Percentiles rank a stretch among this genome's conserved stretches.
Evolutionary conservation across 2,113 vertebrate species (phyloP).

Genomic region (Laterallus jamaicensis): DNA sequence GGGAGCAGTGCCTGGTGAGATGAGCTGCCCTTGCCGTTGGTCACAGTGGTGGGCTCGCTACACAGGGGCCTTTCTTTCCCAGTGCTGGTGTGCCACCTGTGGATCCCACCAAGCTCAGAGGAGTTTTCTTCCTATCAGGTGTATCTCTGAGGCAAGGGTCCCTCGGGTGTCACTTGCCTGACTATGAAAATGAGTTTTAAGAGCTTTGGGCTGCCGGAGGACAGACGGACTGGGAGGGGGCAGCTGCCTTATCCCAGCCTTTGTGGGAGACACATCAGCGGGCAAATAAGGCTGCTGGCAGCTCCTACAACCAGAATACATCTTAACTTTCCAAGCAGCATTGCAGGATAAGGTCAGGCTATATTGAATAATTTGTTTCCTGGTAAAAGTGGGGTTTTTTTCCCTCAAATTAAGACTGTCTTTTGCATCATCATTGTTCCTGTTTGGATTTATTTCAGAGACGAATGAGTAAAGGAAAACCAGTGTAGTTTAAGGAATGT

Average conservation of each 20-base stretch:
- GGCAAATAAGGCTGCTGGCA: not conserved
- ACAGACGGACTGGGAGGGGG: not conserved
- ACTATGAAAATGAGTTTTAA: not conserved
- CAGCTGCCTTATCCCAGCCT: not conserved
- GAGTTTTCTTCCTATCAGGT: not conserved
- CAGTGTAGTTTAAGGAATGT: not conserved
- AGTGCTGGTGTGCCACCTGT: too few relatives aligned
- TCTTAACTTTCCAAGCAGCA: not conserved
- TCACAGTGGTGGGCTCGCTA: not conserved
- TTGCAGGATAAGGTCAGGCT: constrained; percentile 8
- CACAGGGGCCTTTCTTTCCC: not conserved
- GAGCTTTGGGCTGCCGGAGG: not conserved
- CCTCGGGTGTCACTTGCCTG: not conserved
- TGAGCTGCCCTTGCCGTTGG: not conserved
- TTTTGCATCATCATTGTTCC: not conserved
- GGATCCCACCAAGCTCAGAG: too few relatives aligned
- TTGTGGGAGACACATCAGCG: not conserved
- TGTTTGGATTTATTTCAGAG: constrained; percentile 33
- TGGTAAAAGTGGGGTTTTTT: not conserved
- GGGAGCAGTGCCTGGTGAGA: too few relatives aligned
- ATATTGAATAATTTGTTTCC: constrained; percentile 10
- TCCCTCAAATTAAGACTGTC: not conserved
- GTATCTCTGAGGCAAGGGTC: not conserved
- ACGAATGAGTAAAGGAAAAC: not conserved
- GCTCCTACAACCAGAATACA: not conserved